A percentile compares a stretch with the other conserved stretches of the same genome.
These are phyloP conservation scores for Drosophila siamana DNA, from an alignment of 2,888 invertebrate genomes.

Conservation along the genomic window DNA sequence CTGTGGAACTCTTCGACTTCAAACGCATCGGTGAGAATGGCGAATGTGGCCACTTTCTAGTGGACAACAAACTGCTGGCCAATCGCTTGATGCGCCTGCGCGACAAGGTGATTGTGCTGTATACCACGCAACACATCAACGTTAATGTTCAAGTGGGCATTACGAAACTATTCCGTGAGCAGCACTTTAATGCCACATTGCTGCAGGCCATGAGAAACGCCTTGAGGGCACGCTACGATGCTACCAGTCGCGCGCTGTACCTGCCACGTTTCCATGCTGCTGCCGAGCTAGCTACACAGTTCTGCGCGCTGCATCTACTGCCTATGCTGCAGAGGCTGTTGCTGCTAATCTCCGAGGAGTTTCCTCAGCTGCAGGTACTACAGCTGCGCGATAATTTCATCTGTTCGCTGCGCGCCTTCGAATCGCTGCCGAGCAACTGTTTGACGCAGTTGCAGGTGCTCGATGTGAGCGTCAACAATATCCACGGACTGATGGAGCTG, in stretches of 20 bases:
- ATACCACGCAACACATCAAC: slow-evolving; percentile 17
- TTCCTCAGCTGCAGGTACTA: slow-evolving; percentile 17
- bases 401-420: slow-evolving; percentile 38
- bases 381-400: slow-evolving; percentile 43
- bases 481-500: slow-evolving; percentile 32
- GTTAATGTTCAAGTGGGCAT: slow-evolving; percentile 18
- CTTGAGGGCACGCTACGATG: slow-evolving; percentile 23
- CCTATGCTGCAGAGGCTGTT: slow-evolving; percentile 23
- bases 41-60: slow-evolving; percentile 17
- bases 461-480: slow-evolving; percentile 44
- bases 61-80: slow-evolving; percentile 48
- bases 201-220: slow-evolving; percentile 10
- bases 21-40: slow-evolving; percentile 21
- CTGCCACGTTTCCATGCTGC: slow-evolving; percentile 45
- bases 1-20: slow-evolving; percentile 33
- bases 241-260: slow-evolving; percentile 1
- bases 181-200: background rate
- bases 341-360: background rate
- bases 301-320: slow-evolving; percentile 34
- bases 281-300: slow-evolving; percentile 9
- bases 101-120: slow-evolving; percentile 17
- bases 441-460: slow-evolving; percentile 26
- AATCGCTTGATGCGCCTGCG: slow-evolving; percentile 45
- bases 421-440: background rate
- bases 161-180: background rate